A percentile compares a stretch with the other conserved stretches of the same genome.
Evolutionary conservation across 1,140 invertebrate genomes (phyloP).

Genomic region (Sitobion miscanthi): DNA sequence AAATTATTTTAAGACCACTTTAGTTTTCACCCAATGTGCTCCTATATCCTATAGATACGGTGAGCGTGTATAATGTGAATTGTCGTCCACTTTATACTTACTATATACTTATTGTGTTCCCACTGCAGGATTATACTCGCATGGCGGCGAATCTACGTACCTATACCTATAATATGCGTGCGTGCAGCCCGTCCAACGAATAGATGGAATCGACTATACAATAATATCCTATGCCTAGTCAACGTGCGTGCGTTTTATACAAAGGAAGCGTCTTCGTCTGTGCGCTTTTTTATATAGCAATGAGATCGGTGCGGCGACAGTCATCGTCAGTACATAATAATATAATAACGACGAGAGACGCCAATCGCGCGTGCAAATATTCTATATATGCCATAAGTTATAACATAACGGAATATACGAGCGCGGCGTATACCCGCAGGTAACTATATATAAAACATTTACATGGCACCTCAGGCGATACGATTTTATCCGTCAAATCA

Average conservation of each 20-base stretch:
- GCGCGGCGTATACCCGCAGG: background rate
- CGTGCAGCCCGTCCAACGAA: background rate
- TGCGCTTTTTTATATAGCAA: background rate
- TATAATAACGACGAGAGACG: slow-evolving; percentile 1
- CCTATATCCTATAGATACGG: background rate
- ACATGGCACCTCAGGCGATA: background rate
- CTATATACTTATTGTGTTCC: background rate
- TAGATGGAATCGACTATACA: background rate
- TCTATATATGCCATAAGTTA: background rate
- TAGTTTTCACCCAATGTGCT: background rate
- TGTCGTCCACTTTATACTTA: background rate
- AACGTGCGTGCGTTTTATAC: background rate
- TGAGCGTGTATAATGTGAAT: background rate
- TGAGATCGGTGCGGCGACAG: background rate
- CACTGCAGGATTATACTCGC: background rate
- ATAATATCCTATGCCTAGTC: background rate
- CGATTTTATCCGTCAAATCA: background rate
- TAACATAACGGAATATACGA: background rate
- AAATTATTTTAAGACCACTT: background rate
- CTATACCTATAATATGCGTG: background rate
- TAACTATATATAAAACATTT: background rate
- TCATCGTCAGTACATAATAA: background rate
- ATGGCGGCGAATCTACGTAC: background rate
- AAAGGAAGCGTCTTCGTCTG: background rate
- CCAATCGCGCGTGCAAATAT: background rate